Percentiles rank a stretch among this genome's conserved stretches.
Evolutionary conservation across 2,888 invertebrate species (phyloP).

Genomic region (Leptinotarsa tumamoca): DNA sequence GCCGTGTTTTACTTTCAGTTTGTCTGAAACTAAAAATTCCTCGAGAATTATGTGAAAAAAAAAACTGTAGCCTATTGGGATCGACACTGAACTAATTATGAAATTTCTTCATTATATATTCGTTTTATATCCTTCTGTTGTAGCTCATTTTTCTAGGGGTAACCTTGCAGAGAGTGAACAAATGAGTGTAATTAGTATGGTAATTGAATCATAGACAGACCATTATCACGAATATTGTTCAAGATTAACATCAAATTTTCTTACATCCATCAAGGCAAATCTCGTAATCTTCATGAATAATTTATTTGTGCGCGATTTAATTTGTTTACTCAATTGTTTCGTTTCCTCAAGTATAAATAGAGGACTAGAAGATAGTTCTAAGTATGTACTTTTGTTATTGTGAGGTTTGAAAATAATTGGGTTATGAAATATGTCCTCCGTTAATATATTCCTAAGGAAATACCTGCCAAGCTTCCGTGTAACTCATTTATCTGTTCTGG

Average conservation of each 20-base stretch:
- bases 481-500: too few species aligned
- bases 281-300: slow-evolving; percentile 2
- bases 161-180: not conserved
- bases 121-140: too few species aligned
- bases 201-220: slow-evolving; percentile 2
- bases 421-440: too few species aligned
- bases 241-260: slow-evolving; percentile 1
- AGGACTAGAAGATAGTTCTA: too few species aligned
- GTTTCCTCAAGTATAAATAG: too few species aligned
- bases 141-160: not conserved
- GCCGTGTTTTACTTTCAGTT: not conserved
- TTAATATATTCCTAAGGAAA: too few species aligned
- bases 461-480: too few species aligned
- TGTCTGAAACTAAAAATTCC: not conserved
- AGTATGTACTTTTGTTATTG: too few species aligned
- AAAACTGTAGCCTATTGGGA: not conserved
- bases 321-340: not conserved
- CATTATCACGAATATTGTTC: not conserved
- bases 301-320: not conserved
- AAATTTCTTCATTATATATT: too few species aligned
- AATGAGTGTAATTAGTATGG: slow-evolving; percentile 1
- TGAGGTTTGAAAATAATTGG: too few species aligned
- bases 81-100: not conserved
- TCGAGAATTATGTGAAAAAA: not conserved
- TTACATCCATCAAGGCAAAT: slow-evolving; percentile 17